Base-by-base conservation (phyloP, 2,113 vertebrate genomes). In the Orycteropus afer region DNA sequence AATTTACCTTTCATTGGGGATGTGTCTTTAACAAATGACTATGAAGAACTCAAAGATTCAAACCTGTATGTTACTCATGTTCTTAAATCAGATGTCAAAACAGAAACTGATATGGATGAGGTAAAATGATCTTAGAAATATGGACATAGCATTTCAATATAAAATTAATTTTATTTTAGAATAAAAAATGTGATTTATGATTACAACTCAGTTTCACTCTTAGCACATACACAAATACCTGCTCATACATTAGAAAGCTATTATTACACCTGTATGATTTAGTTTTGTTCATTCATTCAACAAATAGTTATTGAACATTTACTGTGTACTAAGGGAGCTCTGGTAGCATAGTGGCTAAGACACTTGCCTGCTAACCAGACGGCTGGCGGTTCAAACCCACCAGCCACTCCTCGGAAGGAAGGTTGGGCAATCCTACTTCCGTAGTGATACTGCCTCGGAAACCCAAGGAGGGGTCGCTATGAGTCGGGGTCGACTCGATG, bases 51-150 rank as follows among this genome's bases (percentile, higher is more conserved):
- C 57, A 34, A 27, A 59, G 32, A 63, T 77, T 55, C 76, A 94
- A 7, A 45, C 1, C 37, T 65, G 45, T 0, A 0, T 59, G 2
- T 0, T 65, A 4, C 55, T 92, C 17, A 55, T 94, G 20, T 49
- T 93, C 47, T 27, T 34, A 92, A 71, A 11, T 84, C 57, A 29
- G 65, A 90, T 80, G 49, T 77, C 63, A 93, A 86, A 89, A 42
- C 23, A 63, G 22, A 95, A 69, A 34, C n/a, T 57, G 63, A 86
- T 89, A 22, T 93, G 63, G 49, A 71, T 69, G 32, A 95, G 95
- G 97, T 97, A 96, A 97, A 92, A 81, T 79, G 37, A 4, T 37
- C 22, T 91, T 84, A 84, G 91, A 89, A 91, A 73, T 77, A 59
- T 32, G 87, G 71, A 37, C 13, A 77, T 11, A 57, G 23, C n/a